Evolutionary conservation across 2,888 invertebrate species (phyloP), one percentile per base, ranked within the genome.

Genomic region (Malachius bipustulatus): DNA sequence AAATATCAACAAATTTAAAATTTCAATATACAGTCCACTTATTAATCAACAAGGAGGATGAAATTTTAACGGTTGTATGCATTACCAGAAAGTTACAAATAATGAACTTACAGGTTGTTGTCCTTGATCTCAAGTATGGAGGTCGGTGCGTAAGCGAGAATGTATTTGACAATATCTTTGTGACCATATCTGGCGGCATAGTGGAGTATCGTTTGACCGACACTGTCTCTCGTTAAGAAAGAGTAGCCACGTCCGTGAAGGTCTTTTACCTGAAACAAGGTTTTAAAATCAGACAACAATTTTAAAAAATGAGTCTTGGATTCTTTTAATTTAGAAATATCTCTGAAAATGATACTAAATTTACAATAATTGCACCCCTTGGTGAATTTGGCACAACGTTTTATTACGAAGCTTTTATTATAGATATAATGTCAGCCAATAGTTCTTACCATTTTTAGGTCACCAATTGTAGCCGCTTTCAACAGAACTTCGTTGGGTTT

Each of bases 161-260:
- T 71, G 61, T 87, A 93, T 63, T 83, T 81, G 39, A 93, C 81
- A 47, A 93, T 79, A 55, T 90, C 85, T 58, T 82, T 85, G 66
- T 90, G 82, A 31, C 91, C 91, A 59, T 82, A 81, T 43, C 83
- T 73, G 36, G 88, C 81, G 19, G 88, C 89, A 50, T 88, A 75
- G 64, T 94, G 94, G 45, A 94, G 70, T 34, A 89, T 83, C 16
- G 91, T 91, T 66, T 90, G 88, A 10, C 93, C 93, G 45, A 67
- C 73, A 35, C 77, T 69, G 62, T 90, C 88, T 56, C 81, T 82
- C 42, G 85, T 82, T 48, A 84, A 67, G 40, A 90, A 66, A 32
- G 87, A 88, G 63, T 76, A 84, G 39, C 91, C 91, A 52, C 81
- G 77, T 43, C 75, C 69, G 64, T 89, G 84, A 35, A 90, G 69